Conservation (phyloP, 2,888 invertebrate species). For the Drosophila rubida region DNA sequence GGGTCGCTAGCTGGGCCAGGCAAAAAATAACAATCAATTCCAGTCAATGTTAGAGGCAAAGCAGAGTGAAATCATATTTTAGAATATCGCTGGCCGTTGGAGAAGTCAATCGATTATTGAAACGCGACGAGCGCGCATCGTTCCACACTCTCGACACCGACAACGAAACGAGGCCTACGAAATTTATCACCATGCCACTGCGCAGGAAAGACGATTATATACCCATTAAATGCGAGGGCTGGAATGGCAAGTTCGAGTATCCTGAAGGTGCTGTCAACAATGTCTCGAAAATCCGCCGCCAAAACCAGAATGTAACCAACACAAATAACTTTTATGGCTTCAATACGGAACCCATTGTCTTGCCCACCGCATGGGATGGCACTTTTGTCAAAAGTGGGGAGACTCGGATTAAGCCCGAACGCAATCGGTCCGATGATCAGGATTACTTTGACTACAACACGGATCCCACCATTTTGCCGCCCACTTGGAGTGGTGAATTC, state of each 20-base stretch:
- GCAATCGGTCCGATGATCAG: slow-evolving; percentile 83
- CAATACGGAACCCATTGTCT: slow-evolving; percentile 78
- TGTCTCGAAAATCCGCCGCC: slow-evolving; percentile 82
- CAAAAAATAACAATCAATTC: slow-evolving; percentile 50
- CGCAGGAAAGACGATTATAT: slow-evolving; percentile 83
- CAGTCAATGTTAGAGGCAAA: slow-evolving; percentile 55
- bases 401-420: slow-evolving; percentile 75
- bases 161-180: background rate
- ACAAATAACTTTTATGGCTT: slow-evolving; percentile 83
- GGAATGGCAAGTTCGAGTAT: slow-evolving; percentile 84
- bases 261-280: slow-evolving; percentile 80
- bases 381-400: slow-evolving; percentile 83
- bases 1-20: slow-evolving; percentile 34
- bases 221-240: slow-evolving; percentile 85
- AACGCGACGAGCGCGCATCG: slow-evolving; percentile 51
- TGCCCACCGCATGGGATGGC: slow-evolving; percentile 84
- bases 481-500: slow-evolving; percentile 84
- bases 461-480: slow-evolving; percentile 81
- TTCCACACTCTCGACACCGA: background rate
- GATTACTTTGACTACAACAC: slow-evolving; percentile 81
- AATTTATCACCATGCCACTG: slow-evolving; percentile 69
- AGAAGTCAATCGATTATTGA: slow-evolving; percentile 62
- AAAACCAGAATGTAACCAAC: slow-evolving; percentile 83
- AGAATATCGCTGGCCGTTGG: slow-evolving; percentile 55
- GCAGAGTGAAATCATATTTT: slow-evolving; percentile 75